Percentiles rank a stretch among this genome's conserved stretches.
phyloP scores from a whole-genome alignment of 64 coral and sea anemone genomes.

The Acropora tenuis region DNA sequence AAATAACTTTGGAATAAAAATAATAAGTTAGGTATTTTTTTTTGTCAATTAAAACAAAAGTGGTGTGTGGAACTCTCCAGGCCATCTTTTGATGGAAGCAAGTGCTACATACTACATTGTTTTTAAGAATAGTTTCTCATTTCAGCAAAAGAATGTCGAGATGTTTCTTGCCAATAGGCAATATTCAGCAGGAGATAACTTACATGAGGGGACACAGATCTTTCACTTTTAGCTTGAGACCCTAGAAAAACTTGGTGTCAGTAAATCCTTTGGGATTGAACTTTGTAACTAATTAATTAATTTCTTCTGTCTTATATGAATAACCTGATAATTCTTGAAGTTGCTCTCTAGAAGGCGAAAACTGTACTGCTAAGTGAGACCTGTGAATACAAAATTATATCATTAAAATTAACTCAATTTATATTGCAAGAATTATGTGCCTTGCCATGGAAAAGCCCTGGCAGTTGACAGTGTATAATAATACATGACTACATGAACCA shows the following conservation, averaged over 20 bases:
- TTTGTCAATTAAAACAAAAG: too few relatives aligned
- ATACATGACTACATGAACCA: too few relatives aligned
- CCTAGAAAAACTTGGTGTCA: not conserved
- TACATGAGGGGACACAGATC: constrained; percentile 14
- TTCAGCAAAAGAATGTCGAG: too few relatives aligned
- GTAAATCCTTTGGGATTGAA: not conserved
- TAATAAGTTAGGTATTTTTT: too few relatives aligned
- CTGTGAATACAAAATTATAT: not conserved
- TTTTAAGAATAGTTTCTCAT: too few relatives aligned
- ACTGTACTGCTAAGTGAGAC: constrained; percentile 12
- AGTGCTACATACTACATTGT: too few relatives aligned
- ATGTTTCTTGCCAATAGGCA: not conserved
- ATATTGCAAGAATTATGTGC: too few relatives aligned
- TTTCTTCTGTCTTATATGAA: not conserved
- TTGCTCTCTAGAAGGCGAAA: constrained; percentile 35
- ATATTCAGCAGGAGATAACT: not conserved
- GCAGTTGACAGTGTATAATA: too few relatives aligned
- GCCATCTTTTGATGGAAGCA: too few relatives aligned
- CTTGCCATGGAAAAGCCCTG: too few relatives aligned
- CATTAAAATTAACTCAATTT: too few relatives aligned
- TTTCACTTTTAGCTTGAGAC: constrained; percentile 13
- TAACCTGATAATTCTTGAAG: constrained; percentile 24
- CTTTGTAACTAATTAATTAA: not conserved
- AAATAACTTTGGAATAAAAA: not conserved
- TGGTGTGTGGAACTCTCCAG: too few relatives aligned